Conservation (phyloP, 2,113 vertebrate species). For the Cygnus buccinator region DNA sequence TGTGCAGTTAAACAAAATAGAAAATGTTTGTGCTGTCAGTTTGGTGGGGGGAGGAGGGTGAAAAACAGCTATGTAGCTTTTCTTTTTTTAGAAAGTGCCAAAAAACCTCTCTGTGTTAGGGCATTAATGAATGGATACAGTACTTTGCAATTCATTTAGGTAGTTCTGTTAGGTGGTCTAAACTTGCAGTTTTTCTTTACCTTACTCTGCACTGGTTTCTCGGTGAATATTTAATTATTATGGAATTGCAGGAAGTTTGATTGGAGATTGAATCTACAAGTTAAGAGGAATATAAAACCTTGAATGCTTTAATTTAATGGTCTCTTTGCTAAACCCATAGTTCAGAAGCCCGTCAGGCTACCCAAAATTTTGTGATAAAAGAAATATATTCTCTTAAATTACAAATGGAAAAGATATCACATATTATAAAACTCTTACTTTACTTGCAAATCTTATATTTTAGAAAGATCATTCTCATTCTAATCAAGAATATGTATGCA, state of each 20-base stretch:
- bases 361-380: slow-evolving; percentile 1
- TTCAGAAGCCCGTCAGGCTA: slow-evolving; percentile 22
- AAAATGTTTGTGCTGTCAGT: slow-evolving; percentile 1
- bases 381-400: not conserved
- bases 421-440: not conserved
- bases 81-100: slow-evolving; percentile 9
- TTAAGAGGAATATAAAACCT: slow-evolving; percentile 52
- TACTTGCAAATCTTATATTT: not conserved
- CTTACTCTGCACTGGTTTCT: not conserved
- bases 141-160: slow-evolving; percentile 19
- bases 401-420: not conserved
- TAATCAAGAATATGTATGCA: rapidly evolving
- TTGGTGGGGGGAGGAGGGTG: not conserved
- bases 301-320: slow-evolving; percentile 56
- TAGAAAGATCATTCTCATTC: not conserved
- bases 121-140: not conserved
- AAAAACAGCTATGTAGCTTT: not conserved
- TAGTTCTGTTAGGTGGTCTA: slow-evolving; percentile 1
- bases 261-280: slow-evolving; percentile 24
- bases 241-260: slow-evolving; percentile 54
- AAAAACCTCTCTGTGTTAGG: not conserved
- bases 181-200: slow-evolving; percentile 53
- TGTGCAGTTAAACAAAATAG: not conserved
- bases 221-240: slow-evolving; percentile 57
- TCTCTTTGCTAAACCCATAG: slow-evolving; percentile 5